Evolutionary conservation across 2,797 vertebrate genomes (phyloP).

Genomic region (Syndactyla subalaris): DNA sequence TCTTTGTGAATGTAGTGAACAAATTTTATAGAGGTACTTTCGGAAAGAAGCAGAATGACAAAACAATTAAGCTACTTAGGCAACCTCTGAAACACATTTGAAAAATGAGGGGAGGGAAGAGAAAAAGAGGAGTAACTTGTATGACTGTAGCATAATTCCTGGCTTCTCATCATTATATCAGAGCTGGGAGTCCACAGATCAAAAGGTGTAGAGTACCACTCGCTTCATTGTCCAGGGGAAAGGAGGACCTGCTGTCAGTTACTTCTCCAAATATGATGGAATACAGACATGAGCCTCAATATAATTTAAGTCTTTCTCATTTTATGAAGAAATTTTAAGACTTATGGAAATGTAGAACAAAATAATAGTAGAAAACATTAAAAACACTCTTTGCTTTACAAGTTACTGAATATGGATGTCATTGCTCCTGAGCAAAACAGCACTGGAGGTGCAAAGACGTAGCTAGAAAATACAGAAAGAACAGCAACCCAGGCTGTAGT

Average conservation of each 20-base stretch:
- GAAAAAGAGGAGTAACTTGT: background rate
- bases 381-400: background rate
- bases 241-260: constrained; percentile 35
- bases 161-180: background rate
- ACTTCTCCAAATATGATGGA: background rate
- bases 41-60: background rate
- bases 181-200: background rate
- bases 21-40: background rate
- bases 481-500: background rate
- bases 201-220: background rate
- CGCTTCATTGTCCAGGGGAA: accelerated
- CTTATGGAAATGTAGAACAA: background rate
- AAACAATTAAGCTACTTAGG: background rate
- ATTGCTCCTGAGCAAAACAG: background rate
- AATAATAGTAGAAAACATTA: background rate
- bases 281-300: background rate
- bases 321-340: background rate
- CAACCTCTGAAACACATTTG: background rate
- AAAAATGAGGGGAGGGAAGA: background rate
- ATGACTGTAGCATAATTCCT: background rate
- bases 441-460: background rate
- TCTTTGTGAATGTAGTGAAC: background rate
- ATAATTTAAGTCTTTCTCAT: constrained; percentile 40
- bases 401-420: background rate
- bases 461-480: background rate